A percentile compares a stretch with the other conserved stretches of the same genome.
phyloP scores from a whole-genome alignment of 2,888 invertebrate species.

The Leucoptera coffeella region DNA sequence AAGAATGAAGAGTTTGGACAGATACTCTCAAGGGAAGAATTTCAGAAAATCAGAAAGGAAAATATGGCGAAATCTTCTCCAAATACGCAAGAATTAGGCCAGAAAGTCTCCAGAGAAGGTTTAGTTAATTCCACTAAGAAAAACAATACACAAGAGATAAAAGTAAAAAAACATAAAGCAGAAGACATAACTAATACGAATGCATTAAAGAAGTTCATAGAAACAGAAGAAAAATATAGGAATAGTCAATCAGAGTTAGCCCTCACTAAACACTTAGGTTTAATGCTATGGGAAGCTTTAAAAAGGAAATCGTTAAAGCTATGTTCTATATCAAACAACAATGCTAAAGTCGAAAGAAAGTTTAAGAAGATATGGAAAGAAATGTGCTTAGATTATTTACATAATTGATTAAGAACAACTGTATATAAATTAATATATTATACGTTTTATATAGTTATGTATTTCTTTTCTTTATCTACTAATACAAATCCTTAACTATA shows the following conservation, averaged over 20 bases:
- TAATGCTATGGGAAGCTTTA: slow-evolving; percentile 50
- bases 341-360: slow-evolving; percentile 27
- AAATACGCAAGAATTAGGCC: not conserved
- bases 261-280: slow-evolving; percentile 33
- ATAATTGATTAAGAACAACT: too few species aligned
- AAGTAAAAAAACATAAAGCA: slow-evolving; percentile 10
- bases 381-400: slow-evolving; percentile 34
- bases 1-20: not conserved
- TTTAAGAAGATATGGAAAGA: slow-evolving; percentile 33
- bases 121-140: too few species aligned
- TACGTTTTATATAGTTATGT: too few species aligned
- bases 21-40: not conserved
- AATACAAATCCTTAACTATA: too few species aligned
- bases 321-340: slow-evolving; percentile 13
- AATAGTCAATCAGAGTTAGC: slow-evolving; percentile 18
- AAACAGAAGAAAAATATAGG: slow-evolving; percentile 24
- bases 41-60: not conserved
- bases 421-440: too few species aligned
- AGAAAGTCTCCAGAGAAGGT: not conserved
- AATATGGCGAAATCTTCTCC: not conserved
- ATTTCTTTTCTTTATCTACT: too few species aligned
- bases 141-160: not conserved
- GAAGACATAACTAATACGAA: slow-evolving; percentile 17
- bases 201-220: slow-evolving; percentile 20
- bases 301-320: slow-evolving; percentile 25